Conservation (phyloP, 2,888 invertebrate genomes). For the Digitonthophagus gazella region DNA sequence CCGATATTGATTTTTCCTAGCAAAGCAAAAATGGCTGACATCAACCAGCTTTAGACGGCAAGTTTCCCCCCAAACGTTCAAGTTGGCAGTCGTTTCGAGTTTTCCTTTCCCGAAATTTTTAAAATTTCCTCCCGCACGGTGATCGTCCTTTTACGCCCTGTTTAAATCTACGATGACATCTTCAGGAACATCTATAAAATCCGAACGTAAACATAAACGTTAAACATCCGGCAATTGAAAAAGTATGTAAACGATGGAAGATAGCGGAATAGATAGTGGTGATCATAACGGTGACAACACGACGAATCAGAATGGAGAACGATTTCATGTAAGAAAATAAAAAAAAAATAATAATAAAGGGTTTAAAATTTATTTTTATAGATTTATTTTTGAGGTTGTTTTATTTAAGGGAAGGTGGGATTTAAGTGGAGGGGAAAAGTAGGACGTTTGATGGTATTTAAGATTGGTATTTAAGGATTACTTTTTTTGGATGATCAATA, state of each 20-base stretch:
- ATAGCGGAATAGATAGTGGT: slow-evolving; percentile 56
- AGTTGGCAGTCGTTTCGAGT: neutral
- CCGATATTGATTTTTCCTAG: slow-evolving; percentile 37
- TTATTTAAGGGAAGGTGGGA: neutral
- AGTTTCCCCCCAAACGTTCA: neutral
- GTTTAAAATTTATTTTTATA: neutral
- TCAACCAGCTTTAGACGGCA: neutral
- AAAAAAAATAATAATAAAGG: no score
- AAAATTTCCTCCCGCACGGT: no score
- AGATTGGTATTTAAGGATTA: no score
- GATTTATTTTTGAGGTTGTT: neutral
- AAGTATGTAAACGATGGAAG: slow-evolving; percentile 48
- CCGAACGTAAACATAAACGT: slow-evolving; percentile 14
- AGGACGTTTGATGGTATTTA: no score
- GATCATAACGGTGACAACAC: slow-evolving; percentile 50
- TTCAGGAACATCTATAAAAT: neutral
- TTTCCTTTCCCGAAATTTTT: neutral
- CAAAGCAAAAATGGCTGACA: slow-evolving; percentile 29
- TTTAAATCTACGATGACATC: neutral
- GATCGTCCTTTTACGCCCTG: no score
- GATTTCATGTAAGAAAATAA: slow-evolving; percentile 27
- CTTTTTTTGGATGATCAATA: no score
- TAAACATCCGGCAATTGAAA: neutral
- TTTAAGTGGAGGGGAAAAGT: no score
- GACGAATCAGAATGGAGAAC: slow-evolving; percentile 36